These are phyloP conservation scores for Lophius americanus DNA, from an alignment of 2,797 vertebrate genomes.

Conservation along the genomic window DNA sequence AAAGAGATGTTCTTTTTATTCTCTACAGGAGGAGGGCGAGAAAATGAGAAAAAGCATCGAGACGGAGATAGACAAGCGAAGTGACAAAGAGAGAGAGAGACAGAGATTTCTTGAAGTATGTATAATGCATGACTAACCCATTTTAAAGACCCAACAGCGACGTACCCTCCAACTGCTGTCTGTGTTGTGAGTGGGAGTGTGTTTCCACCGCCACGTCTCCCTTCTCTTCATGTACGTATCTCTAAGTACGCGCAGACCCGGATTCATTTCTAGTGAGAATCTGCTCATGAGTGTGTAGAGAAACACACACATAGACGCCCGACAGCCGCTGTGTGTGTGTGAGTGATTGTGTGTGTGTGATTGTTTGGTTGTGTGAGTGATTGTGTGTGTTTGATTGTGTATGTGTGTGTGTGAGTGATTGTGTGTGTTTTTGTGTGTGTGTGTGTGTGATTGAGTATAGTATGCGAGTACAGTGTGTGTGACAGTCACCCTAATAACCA, in stretches of 20 bases:
- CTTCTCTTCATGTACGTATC: neutral
- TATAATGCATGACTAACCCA: conserved; percentile 75
- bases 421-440: neutral
- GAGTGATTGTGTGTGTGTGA: neutral
- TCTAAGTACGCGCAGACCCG: no score
- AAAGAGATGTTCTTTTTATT: conserved; percentile 5
- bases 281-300: neutral
- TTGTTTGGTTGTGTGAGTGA: neutral
- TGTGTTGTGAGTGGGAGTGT: conserved; percentile 10
- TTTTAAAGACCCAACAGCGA: conserved; percentile 54
- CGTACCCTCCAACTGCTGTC: conserved; percentile 19
- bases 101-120: conserved; percentile 51
- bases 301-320: neutral
- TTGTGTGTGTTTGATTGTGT: neutral
- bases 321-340: neutral
- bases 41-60: neutral
- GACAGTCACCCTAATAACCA: conserved; percentile 6
- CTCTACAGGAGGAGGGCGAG: neutral
- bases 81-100: neutral
- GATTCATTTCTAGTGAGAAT: neutral
- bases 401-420: conserved; percentile 9
- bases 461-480: conserved; percentile 35
- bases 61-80: neutral
- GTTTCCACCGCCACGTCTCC: neutral
- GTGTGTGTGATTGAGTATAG: conserved; percentile 23